Evolutionary conservation across 2,113 vertebrate genomes (phyloP).

Genomic region (Tragelaphus scriptus): DNA sequence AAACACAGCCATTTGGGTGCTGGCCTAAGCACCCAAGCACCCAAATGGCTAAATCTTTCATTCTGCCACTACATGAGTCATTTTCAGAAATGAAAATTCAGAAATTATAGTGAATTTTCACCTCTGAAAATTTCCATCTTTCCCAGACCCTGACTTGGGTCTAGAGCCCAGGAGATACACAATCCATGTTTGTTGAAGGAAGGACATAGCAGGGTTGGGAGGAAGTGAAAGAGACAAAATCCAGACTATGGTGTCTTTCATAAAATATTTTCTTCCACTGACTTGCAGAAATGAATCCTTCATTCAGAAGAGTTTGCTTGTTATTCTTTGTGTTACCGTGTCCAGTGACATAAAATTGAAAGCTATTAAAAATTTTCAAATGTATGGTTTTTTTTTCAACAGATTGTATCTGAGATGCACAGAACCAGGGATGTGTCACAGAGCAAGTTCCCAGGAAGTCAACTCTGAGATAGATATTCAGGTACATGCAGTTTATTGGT

Average conservation of each 20-base stretch:
- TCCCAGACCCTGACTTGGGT: background rate
- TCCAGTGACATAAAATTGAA: background rate
- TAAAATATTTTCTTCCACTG: background rate
- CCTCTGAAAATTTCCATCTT: background rate
- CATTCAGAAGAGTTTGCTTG: background rate
- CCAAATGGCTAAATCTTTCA: background rate
- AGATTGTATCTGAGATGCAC: background rate
- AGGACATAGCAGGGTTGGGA: background rate
- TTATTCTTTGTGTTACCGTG: background rate
- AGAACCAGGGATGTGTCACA: background rate
- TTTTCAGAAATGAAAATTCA: background rate
- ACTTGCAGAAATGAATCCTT: background rate
- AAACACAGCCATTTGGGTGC: background rate
- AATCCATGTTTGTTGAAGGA: background rate
- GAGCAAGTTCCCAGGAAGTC: background rate
- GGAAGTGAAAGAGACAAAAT: background rate
- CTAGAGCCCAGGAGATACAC: background rate
- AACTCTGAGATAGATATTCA: background rate
- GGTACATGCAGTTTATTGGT: accelerated
- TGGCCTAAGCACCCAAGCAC: background rate
- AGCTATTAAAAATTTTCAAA: background rate
- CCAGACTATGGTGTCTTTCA: background rate
- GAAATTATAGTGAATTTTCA: background rate
- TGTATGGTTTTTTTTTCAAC: background rate
- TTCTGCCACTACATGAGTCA: background rate